Percentiles rank a stretch among this genome's conserved stretches.
phyloP scores from a whole-genome alignment of 2,797 vertebrate species.

The Morelia viridis region DNA sequence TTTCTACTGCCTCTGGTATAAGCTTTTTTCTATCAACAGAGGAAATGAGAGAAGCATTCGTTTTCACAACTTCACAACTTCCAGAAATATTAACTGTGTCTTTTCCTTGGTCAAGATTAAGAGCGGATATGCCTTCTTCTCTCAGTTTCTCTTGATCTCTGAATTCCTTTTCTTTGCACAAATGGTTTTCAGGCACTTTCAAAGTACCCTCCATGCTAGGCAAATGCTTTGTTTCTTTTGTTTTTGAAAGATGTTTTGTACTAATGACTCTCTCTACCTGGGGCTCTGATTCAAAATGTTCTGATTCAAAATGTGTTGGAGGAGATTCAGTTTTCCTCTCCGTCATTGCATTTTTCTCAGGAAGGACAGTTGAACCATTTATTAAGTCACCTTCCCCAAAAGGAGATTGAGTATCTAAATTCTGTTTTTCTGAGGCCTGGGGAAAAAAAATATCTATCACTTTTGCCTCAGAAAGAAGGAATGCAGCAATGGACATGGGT shows the following conservation, averaged over 20 bases:
- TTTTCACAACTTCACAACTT: constrained; percentile 92
- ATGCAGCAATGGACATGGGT: constrained; percentile 23
- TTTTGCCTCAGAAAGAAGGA: constrained; percentile 45
- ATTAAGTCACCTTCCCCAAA: not conserved
- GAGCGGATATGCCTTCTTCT: constrained; percentile 50
- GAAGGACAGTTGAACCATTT: constrained; percentile 18
- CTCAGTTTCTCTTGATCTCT: not conserved
- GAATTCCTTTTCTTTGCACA: constrained; percentile 49
- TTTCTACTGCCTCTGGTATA: constrained; percentile 86
- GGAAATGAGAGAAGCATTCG: constrained; percentile 86
- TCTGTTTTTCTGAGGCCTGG: constrained; percentile 22
- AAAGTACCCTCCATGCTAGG: not conserved
- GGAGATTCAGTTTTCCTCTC: constrained; percentile 20
- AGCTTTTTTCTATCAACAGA: constrained; percentile 90
- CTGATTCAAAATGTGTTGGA: constrained; percentile 13
- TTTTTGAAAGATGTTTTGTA: constrained; percentile 14
- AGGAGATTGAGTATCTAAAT: not conserved
- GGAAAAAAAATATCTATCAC: not conserved
- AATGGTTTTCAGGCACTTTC: constrained; percentile 31
- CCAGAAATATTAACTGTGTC: constrained; percentile 90
- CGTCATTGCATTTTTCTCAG: constrained; percentile 16
- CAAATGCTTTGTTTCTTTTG: not conserved
- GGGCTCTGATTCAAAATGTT: constrained; percentile 3
- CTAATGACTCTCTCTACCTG: constrained; percentile 12
- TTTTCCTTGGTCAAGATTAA: constrained; percentile 73